Percentiles rank a stretch among this genome's conserved stretches.
These are phyloP conservation scores for Perodicticus potto DNA, from an alignment of 2,797 vertebrate genomes.

Conservation along the genomic window DNA sequence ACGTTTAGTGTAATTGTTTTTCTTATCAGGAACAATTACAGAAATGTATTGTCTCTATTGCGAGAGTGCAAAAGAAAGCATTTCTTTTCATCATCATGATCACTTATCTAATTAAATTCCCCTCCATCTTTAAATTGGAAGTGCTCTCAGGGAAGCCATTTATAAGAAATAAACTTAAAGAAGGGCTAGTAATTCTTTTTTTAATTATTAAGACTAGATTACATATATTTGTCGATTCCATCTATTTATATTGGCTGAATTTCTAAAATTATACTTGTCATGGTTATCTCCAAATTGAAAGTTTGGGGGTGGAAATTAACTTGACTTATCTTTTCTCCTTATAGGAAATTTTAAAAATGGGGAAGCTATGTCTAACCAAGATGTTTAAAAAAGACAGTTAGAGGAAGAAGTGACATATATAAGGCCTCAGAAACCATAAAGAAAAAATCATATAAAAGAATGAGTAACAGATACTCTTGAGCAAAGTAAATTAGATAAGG, in stretches of 20 bases:
- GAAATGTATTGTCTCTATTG: not conserved
- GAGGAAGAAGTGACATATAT: not conserved
- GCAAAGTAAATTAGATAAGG: constrained; percentile 26
- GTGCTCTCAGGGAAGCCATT: not conserved
- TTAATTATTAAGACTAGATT: not conserved
- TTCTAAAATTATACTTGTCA: constrained; percentile 4
- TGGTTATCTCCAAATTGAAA: constrained; percentile 15
- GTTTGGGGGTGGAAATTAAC: constrained; percentile 8
- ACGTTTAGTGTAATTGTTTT: constrained; percentile 4
- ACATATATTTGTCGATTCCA: not conserved
- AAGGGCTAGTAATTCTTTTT: not conserved
- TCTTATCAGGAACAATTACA: not conserved
- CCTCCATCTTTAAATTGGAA: not conserved
- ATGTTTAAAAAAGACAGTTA: not conserved
- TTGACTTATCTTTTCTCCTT: not conserved
- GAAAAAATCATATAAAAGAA: not conserved
- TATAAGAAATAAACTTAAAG: constrained; percentile 46
- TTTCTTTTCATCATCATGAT: not conserved
- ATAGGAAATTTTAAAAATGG: constrained; percentile 14
- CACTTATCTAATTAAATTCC: constrained; percentile 26
- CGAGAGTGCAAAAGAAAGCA: not conserved
- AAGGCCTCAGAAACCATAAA: not conserved
- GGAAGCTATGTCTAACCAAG: not conserved
- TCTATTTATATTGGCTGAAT: constrained; percentile 15
- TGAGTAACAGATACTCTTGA: not conserved